Evolutionary conservation across 1,140 invertebrate species (phyloP).

Genomic region (Teleopsis dalmanni): DNA sequence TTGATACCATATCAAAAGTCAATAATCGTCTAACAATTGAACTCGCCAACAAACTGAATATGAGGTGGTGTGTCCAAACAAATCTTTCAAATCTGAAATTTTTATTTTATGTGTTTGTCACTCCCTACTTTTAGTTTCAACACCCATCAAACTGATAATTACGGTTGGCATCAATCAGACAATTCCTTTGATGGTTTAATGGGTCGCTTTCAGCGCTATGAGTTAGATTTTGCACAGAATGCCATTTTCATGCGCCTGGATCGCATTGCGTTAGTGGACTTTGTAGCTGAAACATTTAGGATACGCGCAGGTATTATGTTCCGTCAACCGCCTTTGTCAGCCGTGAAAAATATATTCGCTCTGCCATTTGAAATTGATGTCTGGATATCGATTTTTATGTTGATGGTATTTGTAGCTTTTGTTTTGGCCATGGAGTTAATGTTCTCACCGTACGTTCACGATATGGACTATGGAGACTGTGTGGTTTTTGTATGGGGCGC

Average conservation of each 20-base stretch:
- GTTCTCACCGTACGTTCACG: conserved; percentile 24
- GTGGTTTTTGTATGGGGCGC: conserved; percentile 50
- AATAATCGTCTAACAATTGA: conserved; percentile 47
- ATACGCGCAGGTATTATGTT: conserved; percentile 52
- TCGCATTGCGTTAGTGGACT: conserved; percentile 46
- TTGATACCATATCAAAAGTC: conserved; percentile 49
- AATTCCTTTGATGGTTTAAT: conserved; percentile 50
- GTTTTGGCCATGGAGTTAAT: conserved; percentile 24
- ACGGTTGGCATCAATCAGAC: conserved; percentile 48
- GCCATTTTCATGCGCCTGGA: conserved; percentile 51
- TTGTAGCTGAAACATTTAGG: conserved; percentile 48
- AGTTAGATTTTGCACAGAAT: conserved; percentile 47
- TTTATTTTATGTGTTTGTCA: background rate
- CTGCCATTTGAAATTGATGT: conserved; percentile 56
- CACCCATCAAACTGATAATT: conserved; percentile 46
- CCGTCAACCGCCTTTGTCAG: conserved; percentile 57
- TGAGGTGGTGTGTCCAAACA: conserved; percentile 34
- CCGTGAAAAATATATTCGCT: conserved; percentile 57
- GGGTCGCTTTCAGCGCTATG: conserved; percentile 48
- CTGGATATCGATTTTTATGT: conserved; percentile 49
- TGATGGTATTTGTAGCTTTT: conserved; percentile 35
- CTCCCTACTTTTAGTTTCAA: conserved; percentile 38
- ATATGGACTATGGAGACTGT: conserved; percentile 43
- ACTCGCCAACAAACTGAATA: conserved; percentile 45
- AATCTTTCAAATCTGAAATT: background rate